These are phyloP conservation scores for Melangyna quadrimaculata DNA, from an alignment of 2,888 invertebrate species.

Conservation along the genomic window DNA sequence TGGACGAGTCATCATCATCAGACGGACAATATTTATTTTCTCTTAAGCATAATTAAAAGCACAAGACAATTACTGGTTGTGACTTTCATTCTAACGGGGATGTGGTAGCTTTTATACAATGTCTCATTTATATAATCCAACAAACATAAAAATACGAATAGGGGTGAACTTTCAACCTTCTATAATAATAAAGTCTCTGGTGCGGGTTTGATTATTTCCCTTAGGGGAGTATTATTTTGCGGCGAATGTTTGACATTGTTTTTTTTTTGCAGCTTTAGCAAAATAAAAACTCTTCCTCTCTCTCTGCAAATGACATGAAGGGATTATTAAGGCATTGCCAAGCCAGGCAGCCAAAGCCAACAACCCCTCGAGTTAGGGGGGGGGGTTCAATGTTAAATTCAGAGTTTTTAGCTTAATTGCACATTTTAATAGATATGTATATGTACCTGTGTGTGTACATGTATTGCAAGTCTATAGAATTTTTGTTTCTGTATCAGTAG, in stretches of 20 bases:
- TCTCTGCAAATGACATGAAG: slow-evolving; percentile 6
- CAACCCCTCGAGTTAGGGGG: background rate
- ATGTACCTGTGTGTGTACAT: background rate
- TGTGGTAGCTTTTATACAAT: background rate
- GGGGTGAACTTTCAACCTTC: background rate
- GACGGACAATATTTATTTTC: slow-evolving; percentile 53
- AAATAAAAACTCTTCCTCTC: background rate
- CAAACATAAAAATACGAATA: background rate
- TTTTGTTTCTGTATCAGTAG: background rate
- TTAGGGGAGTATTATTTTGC: slow-evolving; percentile 42
- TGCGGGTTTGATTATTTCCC: slow-evolving; percentile 35
- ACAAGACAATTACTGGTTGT: slow-evolving; percentile 42
- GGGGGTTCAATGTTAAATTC: slow-evolving; percentile 26
- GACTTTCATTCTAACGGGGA: background rate
- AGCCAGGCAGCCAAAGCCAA: background rate
- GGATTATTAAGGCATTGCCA: slow-evolving; percentile 10
- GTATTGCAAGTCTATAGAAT: background rate
- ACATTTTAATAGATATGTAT: background rate
- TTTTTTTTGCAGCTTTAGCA: slow-evolving; percentile 40
- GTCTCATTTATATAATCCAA: background rate
- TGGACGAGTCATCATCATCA: slow-evolving; percentile 21
- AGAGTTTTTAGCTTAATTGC: slow-evolving; percentile 55
- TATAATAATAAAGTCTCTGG: background rate
- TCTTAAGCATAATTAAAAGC: slow-evolving; percentile 61
- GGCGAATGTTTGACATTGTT: slow-evolving; percentile 56